A percentile compares a stretch with the other conserved stretches of the same genome.
phyloP scores from a whole-genome alignment of 2,888 invertebrate species.

The Xestoiulus laeticollis region DNA sequence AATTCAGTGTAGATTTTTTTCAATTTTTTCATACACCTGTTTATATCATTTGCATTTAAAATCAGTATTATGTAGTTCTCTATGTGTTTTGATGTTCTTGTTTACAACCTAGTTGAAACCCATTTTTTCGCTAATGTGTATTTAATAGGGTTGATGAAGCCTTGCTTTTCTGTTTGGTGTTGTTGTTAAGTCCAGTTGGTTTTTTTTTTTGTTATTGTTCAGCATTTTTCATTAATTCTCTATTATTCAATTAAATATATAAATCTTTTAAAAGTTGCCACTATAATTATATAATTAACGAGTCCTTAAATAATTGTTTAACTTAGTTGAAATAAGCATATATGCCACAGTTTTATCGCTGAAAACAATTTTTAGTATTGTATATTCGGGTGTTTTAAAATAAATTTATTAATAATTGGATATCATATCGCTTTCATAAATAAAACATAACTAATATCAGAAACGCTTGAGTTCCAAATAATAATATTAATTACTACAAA shows the following conservation, averaged over 20 bases:
- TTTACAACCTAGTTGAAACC: neutral
- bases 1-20: neutral
- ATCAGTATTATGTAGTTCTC: neutral
- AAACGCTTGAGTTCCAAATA: neutral
- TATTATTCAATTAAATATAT: neutral
- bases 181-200: conserved; percentile 22
- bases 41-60: neutral
- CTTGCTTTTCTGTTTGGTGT: neutral
- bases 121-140: conserved; percentile 11
- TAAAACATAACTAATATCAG: conserved; percentile 21
- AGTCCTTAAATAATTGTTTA: neutral
- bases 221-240: neutral
- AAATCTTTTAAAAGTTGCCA: conserved; percentile 8
- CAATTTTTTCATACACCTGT: neutral
- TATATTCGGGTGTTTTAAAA: conserved; percentile 41
- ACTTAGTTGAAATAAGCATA: conserved; percentile 21
- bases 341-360: neutral
- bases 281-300: neutral
- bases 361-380: conserved; percentile 23
- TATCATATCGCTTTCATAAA: neutral
- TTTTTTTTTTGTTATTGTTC: neutral
- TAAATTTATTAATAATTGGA: conserved; percentile 34
- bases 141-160: neutral
- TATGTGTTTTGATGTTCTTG: neutral
- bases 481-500: neutral